Evolutionary conservation across 2,113 vertebrate species (phyloP), one percentile per base, ranked within the genome.

Genomic region (Anguilla japonica): DNA sequence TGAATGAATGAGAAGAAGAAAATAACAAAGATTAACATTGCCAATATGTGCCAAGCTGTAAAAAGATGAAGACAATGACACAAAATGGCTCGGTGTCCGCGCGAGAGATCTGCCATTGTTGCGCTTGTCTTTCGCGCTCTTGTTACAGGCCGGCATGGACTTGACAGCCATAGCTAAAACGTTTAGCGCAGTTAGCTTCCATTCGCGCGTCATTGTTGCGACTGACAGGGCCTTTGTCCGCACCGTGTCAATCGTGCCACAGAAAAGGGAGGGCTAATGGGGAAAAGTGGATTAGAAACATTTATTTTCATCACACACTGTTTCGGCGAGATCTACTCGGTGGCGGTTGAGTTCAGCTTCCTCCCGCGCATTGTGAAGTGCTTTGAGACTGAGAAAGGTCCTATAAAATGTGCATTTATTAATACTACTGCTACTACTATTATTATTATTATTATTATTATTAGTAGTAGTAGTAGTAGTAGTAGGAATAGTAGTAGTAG

Each of bases 141-240:
- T 80, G 89, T 92, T 91, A 88, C 91, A 89, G 81, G 63, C 80
- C 40, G 71, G 86, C 83, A 90, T 90, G 83, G 85, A 75, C 39
- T 43, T 91, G 91, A 92, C 91, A 92, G 90, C 83, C 90, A 60
- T 92, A 88, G 82, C 88, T 89, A 91, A 92, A 88, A 87, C 86
- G 86, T 79, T 91, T 91, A 89, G 78, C 83, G 22, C 39, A 56
- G 82, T 89, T 88, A 82, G 67, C 53, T 29, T 84, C 40, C 67
- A 50, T 81, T 39, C 43, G 43, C 41, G 40, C 63, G 60, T 79
- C 84, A 83, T 85, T 82, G 87, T 75, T 79, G 81, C 83, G 86
- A 2, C 63, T 83, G 82, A 89, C 86, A 86, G 67, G 34, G 87
- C 88, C 89, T 92, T 92, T 92, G 90, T 92, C 85, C 81, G 50